These are phyloP conservation scores for Eurystomus glaucurus DNA, from an alignment of 2,797 vertebrate species.

Conservation along the genomic window DNA sequence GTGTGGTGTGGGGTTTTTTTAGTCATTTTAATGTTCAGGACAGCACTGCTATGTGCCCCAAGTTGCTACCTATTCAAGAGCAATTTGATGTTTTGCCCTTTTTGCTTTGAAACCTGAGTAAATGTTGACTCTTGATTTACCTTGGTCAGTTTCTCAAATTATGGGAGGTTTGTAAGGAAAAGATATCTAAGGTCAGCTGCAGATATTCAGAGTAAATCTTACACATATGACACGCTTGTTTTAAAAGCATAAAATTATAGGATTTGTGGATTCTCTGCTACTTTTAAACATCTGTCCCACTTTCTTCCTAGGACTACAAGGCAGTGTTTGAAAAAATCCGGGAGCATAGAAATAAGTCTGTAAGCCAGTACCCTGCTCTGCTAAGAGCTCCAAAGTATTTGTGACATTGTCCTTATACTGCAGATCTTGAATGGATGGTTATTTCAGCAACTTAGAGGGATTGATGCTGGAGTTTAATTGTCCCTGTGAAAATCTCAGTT, in stretches of 20 bases:
- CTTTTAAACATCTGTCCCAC: not conserved
- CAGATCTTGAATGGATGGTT: not conserved
- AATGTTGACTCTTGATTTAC: not conserved
- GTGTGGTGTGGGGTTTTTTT: accelerated
- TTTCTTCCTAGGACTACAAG: not conserved
- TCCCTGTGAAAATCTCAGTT: not conserved
- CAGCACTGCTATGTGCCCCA: accelerated
- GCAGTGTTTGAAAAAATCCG: not conserved
- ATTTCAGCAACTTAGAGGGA: not conserved
- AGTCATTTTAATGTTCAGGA: not conserved
- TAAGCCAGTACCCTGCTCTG: not conserved
- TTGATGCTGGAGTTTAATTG: not conserved
- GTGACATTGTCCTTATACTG: not conserved
- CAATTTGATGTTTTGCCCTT: not conserved
- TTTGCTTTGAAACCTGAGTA: not conserved
- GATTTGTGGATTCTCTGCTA: not conserved
- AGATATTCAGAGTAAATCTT: not conserved
- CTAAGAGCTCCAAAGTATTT: not conserved
- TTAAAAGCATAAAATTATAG: not conserved
- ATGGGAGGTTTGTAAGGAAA: not conserved
- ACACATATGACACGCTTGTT: accelerated
- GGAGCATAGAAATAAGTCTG: not conserved
- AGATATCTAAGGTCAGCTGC: not conserved
- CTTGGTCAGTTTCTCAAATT: not conserved
- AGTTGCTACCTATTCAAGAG: not conserved